Percentiles rank a stretch among this genome's conserved stretches.
phyloP scores from a whole-genome alignment of 2,888 invertebrate species.

The Cremastinae sp. region DNA sequence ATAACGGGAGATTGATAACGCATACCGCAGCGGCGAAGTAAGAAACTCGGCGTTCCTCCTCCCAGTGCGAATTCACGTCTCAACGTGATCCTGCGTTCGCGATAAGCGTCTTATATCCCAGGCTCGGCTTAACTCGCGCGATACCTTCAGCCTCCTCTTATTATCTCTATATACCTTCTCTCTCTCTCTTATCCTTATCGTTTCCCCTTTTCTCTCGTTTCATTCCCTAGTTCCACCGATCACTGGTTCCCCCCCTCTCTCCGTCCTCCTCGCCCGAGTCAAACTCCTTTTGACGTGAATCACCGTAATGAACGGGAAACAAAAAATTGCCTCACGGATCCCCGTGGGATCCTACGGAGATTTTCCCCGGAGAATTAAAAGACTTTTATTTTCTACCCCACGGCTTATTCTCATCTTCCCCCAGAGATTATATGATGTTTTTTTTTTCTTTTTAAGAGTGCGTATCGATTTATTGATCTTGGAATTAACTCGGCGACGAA shows the following conservation, averaged over 20 bases:
- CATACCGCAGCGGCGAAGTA: neutral
- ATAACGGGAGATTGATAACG: neutral
- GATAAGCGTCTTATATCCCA: slow-evolving; percentile 66
- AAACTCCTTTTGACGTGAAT: slow-evolving; percentile 7
- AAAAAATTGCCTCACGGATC: slow-evolving; percentile 16
- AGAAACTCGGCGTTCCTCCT: slow-evolving; percentile 28
- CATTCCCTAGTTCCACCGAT: slow-evolving; percentile 11
- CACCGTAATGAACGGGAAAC: neutral
- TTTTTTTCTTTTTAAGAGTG: too few relatives aligned
- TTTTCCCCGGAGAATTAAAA: too few relatives aligned
- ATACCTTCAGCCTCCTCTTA: slow-evolving; percentile 47
- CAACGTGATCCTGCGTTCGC: slow-evolving; percentile 44
- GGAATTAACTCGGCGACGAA: too few relatives aligned
- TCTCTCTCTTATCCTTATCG: slow-evolving; percentile 3
- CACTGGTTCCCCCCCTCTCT: slow-evolving; percentile 10
- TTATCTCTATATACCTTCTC: slow-evolving; percentile 28
- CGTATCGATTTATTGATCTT: too few relatives aligned
- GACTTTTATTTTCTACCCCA: too few relatives aligned
- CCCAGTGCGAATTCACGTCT: slow-evolving; percentile 40
- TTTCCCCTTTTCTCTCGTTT: slow-evolving; percentile 3
- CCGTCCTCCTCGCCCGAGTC: slow-evolving; percentile 10
- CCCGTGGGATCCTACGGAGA: too few relatives aligned
- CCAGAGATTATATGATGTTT: too few relatives aligned
- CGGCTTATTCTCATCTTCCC: too few relatives aligned
- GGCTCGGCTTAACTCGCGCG: slow-evolving; percentile 48